A percentile compares a stretch with the other conserved stretches of the same genome.
Evolutionary conservation across 2,797 vertebrate species (phyloP).

Genomic region (Lepilemur ruficaudatus): DNA sequence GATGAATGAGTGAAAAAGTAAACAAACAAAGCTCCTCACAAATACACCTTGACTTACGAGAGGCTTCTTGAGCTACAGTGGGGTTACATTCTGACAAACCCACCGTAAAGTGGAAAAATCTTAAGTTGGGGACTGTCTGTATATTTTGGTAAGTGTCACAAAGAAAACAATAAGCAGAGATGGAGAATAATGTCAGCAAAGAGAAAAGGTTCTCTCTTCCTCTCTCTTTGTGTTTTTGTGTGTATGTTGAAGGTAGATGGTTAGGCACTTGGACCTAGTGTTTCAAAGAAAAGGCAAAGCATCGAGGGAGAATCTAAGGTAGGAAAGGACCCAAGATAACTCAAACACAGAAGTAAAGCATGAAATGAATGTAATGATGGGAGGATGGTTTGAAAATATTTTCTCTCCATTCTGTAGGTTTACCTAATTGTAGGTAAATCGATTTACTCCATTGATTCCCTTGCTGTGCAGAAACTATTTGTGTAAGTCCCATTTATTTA

Average conservation of each 20-base stretch:
- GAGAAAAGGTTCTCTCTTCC: not conserved
- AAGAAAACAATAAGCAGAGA: not conserved
- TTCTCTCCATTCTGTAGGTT: not conserved
- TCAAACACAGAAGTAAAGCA: not conserved
- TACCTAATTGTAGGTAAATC: too few relatives aligned
- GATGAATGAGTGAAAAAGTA: not conserved
- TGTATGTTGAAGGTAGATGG: not conserved
- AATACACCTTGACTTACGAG: not conserved
- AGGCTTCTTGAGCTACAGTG: not conserved
- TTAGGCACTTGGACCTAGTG: not conserved
- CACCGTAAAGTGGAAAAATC: not conserved
- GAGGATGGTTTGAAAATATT: not conserved
- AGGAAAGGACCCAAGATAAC: not conserved
- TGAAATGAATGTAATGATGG: not conserved
- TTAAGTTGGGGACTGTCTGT: not conserved
- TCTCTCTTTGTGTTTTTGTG: not conserved
- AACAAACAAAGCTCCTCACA: not conserved
- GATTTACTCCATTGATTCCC: not conserved
- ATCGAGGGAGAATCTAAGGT: not conserved
- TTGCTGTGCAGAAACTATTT: not conserved
- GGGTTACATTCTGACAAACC: not conserved
- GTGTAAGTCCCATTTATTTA: not conserved
- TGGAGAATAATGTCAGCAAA: not conserved
- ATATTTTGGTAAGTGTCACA: not conserved
- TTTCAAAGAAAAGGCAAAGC: not conserved